phyloP scores from a whole-genome alignment of 2,797 vertebrate genomes.

The Mallotus villosus region DNA sequence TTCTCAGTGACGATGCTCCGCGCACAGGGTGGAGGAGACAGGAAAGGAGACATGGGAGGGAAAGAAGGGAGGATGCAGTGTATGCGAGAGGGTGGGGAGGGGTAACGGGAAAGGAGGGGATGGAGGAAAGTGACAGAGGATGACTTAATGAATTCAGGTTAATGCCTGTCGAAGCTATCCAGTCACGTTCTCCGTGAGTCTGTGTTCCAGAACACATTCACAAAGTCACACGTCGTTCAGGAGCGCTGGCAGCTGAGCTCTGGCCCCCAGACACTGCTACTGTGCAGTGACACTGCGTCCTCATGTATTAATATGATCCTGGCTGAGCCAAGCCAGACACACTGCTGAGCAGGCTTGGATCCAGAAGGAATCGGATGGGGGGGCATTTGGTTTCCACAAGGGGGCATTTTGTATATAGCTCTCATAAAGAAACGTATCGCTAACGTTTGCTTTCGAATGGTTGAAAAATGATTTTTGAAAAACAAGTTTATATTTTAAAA shows the following conservation, averaged over 20 bases:
- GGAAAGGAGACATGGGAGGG: background rate
- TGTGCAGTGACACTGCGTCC: background rate
- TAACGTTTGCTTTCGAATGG: too few species aligned
- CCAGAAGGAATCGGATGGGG: too few species aligned
- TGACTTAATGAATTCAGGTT: conserved; percentile 15
- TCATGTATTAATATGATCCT: background rate
- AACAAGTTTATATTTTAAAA: too few species aligned
- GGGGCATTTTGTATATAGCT: too few species aligned
- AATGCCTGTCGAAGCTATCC: background rate
- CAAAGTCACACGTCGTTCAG: background rate
- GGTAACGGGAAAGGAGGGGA: background rate
- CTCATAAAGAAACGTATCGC: too few species aligned
- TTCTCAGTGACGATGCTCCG: conserved; percentile 17
- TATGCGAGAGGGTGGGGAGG: background rate
- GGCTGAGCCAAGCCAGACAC: background rate
- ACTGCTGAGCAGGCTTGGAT: too few species aligned
- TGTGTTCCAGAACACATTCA: background rate
- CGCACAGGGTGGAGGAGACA: background rate
- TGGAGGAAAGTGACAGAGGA: background rate
- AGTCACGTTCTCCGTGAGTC: background rate
- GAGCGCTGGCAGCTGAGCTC: background rate
- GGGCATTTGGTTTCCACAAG: too few species aligned
- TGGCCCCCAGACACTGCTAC: background rate
- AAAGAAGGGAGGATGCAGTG: background rate
- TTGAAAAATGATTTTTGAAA: too few species aligned